phyloP scores from a whole-genome alignment of 92 coral and sea anemone genomes.

The Hydrozoanthus gracilis region DNA sequence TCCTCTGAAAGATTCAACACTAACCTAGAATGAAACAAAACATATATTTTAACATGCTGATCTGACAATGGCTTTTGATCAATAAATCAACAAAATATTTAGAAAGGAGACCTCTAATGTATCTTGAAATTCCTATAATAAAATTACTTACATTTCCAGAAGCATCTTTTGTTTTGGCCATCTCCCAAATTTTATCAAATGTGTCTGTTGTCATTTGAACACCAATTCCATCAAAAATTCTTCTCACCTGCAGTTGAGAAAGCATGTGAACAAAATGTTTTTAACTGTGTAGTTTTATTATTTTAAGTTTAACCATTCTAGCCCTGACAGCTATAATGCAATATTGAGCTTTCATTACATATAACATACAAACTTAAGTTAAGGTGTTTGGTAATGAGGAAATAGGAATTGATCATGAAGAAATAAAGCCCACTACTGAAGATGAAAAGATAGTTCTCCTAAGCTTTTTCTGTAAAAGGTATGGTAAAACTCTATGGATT shows the following conservation, averaged over 20 bases:
- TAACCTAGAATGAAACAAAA: constrained; percentile 67
- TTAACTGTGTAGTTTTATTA: not conserved
- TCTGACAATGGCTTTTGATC: no score
- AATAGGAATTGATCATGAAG: no score
- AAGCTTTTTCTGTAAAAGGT: no score
- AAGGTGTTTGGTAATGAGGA: no score
- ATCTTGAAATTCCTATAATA: not conserved
- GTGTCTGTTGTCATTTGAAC: constrained; percentile 91
- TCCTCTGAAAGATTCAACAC: constrained; percentile 93
- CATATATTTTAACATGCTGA: not conserved
- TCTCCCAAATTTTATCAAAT: constrained; percentile 90
- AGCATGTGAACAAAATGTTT: not conserved
- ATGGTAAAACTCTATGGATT: no score
- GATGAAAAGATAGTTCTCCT: no score
- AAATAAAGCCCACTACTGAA: no score
- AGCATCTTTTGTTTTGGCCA: constrained; percentile 77
- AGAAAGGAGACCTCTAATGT: not conserved
- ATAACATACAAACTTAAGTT: no score
- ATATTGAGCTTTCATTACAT: no score
- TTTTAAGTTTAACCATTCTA: no score
- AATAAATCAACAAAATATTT: not conserved
- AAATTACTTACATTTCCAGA: constrained; percentile 77
- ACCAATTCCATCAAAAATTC: constrained; percentile 98
- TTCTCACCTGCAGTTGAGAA: constrained; percentile 64
- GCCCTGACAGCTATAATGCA: no score